Base-by-base conservation (phyloP, 1,140 invertebrate species). In the Drosophila baimaii region DNA sequence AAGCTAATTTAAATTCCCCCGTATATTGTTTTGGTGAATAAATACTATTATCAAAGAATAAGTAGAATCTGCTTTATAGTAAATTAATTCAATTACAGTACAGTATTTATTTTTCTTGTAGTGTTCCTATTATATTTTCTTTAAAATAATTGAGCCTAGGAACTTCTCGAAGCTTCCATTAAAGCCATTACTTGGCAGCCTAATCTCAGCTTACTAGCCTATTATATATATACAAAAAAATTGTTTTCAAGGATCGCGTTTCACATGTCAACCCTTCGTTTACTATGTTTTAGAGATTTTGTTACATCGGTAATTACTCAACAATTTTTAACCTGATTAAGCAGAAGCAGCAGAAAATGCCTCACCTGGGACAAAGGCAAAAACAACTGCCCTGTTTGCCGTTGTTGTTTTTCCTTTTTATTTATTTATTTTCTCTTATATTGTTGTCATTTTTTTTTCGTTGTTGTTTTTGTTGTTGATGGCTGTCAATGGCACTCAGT, bases 401-500 rank as follows among this genome's bases (percentile, higher is more conserved):
- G 71, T 27, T 73, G 33, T 39, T 47, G 39, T 39, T 52, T 41
- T 33, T 41, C 12, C 12, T 59, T 59, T 64, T 31, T 43, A 41
- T 51, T 68, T 68, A 25, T 44, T 46, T 44, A 25, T 62, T 62
- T 62, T 52, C 21, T 37, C 29, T 3, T 31, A 29, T 69, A 33
- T 57, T 56, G 52, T 46, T 72, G 27, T 59, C 57, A 46, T 64
- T 49, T 31, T 43, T 65, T 39, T 64, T 54, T 33, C 44, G 39
- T 44, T 62, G 21, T 64, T 59, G 39, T 54, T 73, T n/a, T 69
- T 68, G 54, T 47, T 55, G n/a, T n/a, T 77, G 63, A 46, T 65
- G 81, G 74, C 82, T 86, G 83, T 86, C 83, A 86, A 89, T 84
- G 77, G 81, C 81, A 83, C 77, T 83, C 81, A 83, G 81, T 56